Evolutionary conservation across 64 coral and sea anemone species (phyloP).

Genomic region (Astreopora myriophthalma): DNA sequence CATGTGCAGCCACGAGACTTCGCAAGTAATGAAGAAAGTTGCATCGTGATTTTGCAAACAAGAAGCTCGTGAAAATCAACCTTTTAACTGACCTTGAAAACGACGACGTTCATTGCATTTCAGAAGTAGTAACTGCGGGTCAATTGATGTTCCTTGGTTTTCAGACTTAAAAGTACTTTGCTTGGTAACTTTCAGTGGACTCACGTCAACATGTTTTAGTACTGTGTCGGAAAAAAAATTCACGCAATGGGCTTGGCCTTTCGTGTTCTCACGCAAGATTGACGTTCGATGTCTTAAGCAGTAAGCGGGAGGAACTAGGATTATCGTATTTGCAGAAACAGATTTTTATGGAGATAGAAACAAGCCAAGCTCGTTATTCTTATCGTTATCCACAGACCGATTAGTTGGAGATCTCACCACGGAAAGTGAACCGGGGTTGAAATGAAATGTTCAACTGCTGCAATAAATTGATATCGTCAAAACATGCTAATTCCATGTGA

Average conservation of each 20-base stretch:
- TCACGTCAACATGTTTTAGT: no score
- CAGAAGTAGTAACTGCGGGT: neutral
- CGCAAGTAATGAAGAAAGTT: no score
- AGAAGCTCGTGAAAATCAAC: no score
- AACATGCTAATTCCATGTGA: neutral
- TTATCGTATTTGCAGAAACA: constrained; percentile 23
- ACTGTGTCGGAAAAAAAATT: neutral
- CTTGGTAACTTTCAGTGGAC: no score
- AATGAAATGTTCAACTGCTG: no score
- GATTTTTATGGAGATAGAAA: constrained; percentile 15
- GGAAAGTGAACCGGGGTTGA: no score
- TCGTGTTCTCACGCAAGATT: neutral
- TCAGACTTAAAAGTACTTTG: neutral
- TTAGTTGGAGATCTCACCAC: neutral
- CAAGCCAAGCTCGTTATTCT: neutral
- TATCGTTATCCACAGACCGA: neutral
- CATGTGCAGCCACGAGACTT: no score
- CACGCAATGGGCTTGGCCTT: neutral
- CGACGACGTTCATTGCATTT: neutral
- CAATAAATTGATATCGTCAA: neutral
- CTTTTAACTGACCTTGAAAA: neutral
- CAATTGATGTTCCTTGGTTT: neutral
- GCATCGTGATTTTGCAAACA: no score
- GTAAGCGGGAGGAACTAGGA: neutral
- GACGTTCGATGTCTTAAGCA: neutral